Evolutionary conservation across 1,140 invertebrate genomes (phyloP).

Genomic region (Lithobius niger): DNA sequence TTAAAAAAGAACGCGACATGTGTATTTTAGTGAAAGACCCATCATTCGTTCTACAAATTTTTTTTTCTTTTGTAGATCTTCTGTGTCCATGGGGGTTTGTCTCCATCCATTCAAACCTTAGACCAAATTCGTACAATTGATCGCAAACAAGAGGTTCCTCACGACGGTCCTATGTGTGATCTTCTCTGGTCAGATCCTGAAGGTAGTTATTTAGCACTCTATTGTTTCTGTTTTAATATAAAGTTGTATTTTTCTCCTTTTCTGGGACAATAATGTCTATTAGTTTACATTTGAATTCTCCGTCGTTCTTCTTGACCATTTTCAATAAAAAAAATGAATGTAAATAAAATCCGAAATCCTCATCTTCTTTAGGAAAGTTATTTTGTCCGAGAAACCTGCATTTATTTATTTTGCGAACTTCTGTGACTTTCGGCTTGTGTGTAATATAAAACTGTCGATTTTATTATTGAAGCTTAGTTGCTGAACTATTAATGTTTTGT

Average conservation of each 20-base stretch:
- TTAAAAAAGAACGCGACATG: no score
- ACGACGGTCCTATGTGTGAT: constrained; percentile 99
- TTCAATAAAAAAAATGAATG: neutral
- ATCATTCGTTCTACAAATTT: no score
- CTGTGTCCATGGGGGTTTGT: constrained; percentile 98
- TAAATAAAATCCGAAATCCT: no score
- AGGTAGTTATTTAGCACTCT: constrained; percentile 50
- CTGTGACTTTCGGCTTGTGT: no score
- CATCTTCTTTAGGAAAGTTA: no score
- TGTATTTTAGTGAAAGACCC: no score
- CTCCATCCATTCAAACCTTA: constrained; percentile 94
- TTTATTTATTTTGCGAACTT: no score
- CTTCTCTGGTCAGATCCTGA: constrained; percentile 99
- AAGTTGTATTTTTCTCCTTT: neutral
- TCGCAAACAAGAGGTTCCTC: constrained; percentile 96
- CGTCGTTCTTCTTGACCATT: no score
- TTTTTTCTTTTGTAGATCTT: constrained; percentile 60
- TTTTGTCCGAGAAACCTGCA: no score
- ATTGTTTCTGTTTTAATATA: neutral
- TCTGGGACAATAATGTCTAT: neutral
- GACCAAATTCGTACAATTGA: constrained; percentile 99
- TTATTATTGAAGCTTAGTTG: no score
- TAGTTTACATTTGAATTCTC: neutral
- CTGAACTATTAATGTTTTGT: no score
- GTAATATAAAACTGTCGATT: no score